Evolutionary conservation across 2,797 vertebrate species (phyloP), one percentile per base, ranked within the genome.

Genomic region (Danio kyathit): DNA sequence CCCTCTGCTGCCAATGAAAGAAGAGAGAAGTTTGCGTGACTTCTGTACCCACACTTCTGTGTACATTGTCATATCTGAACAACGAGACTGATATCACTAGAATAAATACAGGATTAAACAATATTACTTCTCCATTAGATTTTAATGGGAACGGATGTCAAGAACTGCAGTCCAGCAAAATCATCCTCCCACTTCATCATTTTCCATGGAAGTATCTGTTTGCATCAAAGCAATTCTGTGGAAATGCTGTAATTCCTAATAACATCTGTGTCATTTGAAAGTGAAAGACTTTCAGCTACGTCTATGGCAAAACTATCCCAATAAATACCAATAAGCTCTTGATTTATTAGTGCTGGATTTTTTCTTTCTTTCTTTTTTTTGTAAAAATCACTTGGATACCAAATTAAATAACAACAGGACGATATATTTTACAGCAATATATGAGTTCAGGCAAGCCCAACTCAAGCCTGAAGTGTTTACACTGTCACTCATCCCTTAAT

Each of bases 401-500:
- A 66, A 74, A 51, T 51, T 29, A 54, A 72, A 64, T 17, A 72
- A n/a, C 14, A 10, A 21, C 14, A 43, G 5, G 21, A 40, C 59
- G n/a, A 6, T 49, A 8, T 60, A 70, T 61, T 61, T 79, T 59
- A 57, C 19, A 38, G 43, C 52, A 63, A 5, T 59, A 12, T 10
- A 38, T 59, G 10, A 17, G 21, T 13, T 49, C 19, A 57, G 76
- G 69, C 64, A 48, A 48, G 63, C 19, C 21, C 43, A 59, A 11
- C 16, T 59, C 2, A 16, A 41, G n/a, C 16, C 54, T 49, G 56
- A 60, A 41, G 54, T 43, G 44, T 49, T 70, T 57, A 67, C 19
- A 67, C 71, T 70, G 60, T 78, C 54, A 60, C 76, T 69, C 76
- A 49, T 60, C 54, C 21, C 44, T 69, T 13, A 17, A 41, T 70